These are phyloP conservation scores for Anarsia innoxiella DNA, from an alignment of 2,888 invertebrate genomes.

Conservation along the genomic window DNA sequence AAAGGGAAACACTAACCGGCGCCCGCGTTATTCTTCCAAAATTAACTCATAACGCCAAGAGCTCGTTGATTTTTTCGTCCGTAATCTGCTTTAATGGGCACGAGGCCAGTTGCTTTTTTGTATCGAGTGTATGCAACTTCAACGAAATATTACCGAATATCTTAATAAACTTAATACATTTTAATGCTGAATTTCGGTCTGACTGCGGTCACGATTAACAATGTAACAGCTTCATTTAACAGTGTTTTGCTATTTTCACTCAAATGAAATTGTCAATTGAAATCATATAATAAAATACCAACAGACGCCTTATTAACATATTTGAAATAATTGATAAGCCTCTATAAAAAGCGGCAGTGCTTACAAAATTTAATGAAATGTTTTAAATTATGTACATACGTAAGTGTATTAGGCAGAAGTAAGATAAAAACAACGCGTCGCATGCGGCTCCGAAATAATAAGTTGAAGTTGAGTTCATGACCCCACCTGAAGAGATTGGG, in stretches of 20 bases:
- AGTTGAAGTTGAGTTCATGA: slow-evolving; percentile 65
- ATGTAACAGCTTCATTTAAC: slow-evolving; percentile 63
- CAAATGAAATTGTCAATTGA: too few species aligned
- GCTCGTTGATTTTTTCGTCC: slow-evolving; percentile 62
- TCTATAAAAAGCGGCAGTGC: too few species aligned
- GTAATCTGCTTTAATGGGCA: slow-evolving; percentile 73
- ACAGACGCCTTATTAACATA: too few species aligned
- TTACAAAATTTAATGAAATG: slow-evolving; percentile 66
- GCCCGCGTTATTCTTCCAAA: slow-evolving; percentile 70
- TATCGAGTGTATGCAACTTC: slow-evolving; percentile 63
- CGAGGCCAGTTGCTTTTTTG: slow-evolving; percentile 67
- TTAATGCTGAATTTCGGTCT: slow-evolving; percentile 57
- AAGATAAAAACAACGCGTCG: slow-evolving; percentile 60
- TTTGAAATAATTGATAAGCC: too few species aligned
- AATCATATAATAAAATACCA: too few species aligned
- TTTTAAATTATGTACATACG: slow-evolving; percentile 29
- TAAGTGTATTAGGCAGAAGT: slow-evolving; percentile 42
- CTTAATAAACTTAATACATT: slow-evolving; percentile 70
- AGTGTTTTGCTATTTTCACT: too few species aligned
- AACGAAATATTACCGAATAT: slow-evolving; percentile 67
- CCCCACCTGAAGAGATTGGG: slow-evolving; percentile 68
- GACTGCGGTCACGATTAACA: slow-evolving; percentile 66
- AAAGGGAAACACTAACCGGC: slow-evolving; percentile 66
- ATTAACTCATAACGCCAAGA: slow-evolving; percentile 74
- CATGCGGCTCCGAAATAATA: slow-evolving; percentile 59